A percentile compares a stretch with the other conserved stretches of the same genome.
Evolutionary conservation across 2,113 vertebrate genomes (phyloP).

Genomic region (Aptenodytes forsteri): DNA sequence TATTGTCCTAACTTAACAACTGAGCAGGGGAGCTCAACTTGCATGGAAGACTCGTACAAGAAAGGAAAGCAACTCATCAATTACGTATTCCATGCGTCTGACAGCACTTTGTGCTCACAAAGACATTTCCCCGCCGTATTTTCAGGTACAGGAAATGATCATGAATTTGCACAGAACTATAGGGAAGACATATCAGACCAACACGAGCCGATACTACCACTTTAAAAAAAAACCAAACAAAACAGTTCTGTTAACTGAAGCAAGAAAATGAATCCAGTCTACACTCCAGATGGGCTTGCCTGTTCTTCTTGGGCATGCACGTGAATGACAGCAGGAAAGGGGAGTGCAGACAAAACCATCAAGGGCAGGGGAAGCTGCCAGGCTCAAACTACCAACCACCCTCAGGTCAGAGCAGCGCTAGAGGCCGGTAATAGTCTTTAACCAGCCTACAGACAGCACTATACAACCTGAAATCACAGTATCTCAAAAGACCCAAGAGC

Average conservation of each 20-base stretch:
- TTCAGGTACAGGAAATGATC: neutral
- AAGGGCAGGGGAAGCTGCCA: neutral
- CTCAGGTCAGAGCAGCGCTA: neutral
- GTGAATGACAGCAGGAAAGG: neutral
- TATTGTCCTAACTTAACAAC: neutral
- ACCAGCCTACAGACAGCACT: neutral
- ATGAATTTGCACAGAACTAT: neutral
- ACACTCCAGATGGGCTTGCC: neutral
- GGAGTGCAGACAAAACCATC: neutral
- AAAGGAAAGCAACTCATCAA: neutral
- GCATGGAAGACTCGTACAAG: neutral
- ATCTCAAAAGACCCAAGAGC: neutral
- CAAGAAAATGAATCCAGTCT: neutral
- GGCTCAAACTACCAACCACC: neutral
- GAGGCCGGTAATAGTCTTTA: neutral
- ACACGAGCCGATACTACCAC: accelerated
- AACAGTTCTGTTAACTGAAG: neutral
- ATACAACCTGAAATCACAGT: neutral
- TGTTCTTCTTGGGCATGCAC: neutral
- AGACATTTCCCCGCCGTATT: neutral
- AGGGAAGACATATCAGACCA: neutral
- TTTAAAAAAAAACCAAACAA: neutral
- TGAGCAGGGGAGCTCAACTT: neutral
- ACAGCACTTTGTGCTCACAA: neutral
- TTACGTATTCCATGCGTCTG: neutral